These are phyloP conservation scores for Nothocercus julius DNA, from an alignment of 2,113 vertebrate species.

Conservation along the genomic window DNA sequence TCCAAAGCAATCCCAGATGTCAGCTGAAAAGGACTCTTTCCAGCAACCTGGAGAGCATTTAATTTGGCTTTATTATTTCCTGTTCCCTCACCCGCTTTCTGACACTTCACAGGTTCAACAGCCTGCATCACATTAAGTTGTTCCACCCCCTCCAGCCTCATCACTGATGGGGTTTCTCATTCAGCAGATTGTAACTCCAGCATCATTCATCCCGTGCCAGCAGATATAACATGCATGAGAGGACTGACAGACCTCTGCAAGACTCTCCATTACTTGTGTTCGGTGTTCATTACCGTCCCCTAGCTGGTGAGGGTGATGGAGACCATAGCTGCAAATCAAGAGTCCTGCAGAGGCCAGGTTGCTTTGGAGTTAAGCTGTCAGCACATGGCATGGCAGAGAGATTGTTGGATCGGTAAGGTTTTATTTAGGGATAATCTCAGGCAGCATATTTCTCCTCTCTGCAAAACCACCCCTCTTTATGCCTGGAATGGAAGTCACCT, in stretches of 20 bases:
- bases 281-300: background rate
- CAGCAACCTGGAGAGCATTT: conserved; percentile 28
- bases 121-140: background rate
- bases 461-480: background rate
- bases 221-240: background rate
- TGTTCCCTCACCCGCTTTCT: accelerated
- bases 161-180: background rate
- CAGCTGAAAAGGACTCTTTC: background rate
- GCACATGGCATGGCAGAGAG: background rate
- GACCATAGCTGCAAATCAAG: background rate
- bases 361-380: background rate
- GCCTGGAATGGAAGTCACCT: background rate
- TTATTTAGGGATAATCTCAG: background rate
- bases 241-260: no score
- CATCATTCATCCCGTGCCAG: background rate
- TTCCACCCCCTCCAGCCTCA: background rate
- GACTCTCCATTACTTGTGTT: background rate
- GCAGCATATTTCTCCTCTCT: background rate
- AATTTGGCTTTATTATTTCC: conserved; percentile 10
- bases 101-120: background rate
- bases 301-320: background rate
- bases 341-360: background rate
- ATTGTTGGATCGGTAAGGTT: background rate
- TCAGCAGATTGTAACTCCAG: background rate
- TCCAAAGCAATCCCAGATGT: conserved; percentile 52